Conservation (phyloP, 2,113 vertebrate genomes). For the Ailuropoda melanoleuca region DNA sequence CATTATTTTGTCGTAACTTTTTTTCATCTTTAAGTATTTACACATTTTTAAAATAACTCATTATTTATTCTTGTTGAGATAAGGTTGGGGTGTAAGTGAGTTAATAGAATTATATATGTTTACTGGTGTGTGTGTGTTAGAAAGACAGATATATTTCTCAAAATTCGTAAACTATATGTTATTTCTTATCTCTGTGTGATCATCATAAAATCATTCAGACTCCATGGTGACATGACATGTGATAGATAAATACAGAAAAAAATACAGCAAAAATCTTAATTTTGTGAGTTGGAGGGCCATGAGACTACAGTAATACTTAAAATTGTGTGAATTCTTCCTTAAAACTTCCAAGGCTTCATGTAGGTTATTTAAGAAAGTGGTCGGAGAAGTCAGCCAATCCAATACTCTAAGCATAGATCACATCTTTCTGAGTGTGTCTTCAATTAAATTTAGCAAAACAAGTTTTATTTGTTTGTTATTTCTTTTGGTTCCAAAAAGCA, state of each 20-base stretch:
- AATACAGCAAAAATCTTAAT: background rate
- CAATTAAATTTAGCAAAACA: conserved; percentile 33
- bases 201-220: conserved; percentile 37
- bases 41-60: background rate
- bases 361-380: background rate
- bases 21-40: background rate
- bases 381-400: background rate
- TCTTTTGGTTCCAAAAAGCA: conserved; percentile 40
- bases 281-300: background rate
- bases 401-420: background rate
- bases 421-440: conserved; percentile 5
- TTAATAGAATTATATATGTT: background rate
- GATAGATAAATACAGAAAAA: background rate
- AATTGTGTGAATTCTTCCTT: background rate
- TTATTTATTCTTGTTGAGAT: background rate
- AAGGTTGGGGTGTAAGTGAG: background rate
- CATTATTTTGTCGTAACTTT: background rate
- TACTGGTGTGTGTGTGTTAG: background rate
- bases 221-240: conserved; percentile 11
- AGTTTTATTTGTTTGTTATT: conserved; percentile 50
- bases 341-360: background rate
- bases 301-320: background rate
- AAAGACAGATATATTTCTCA: background rate
- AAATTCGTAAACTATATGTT: background rate
- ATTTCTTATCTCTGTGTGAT: background rate